These are phyloP conservation scores for Eueides isabella DNA, from an alignment of 1,140 invertebrate species.

Conservation along the genomic window DNA sequence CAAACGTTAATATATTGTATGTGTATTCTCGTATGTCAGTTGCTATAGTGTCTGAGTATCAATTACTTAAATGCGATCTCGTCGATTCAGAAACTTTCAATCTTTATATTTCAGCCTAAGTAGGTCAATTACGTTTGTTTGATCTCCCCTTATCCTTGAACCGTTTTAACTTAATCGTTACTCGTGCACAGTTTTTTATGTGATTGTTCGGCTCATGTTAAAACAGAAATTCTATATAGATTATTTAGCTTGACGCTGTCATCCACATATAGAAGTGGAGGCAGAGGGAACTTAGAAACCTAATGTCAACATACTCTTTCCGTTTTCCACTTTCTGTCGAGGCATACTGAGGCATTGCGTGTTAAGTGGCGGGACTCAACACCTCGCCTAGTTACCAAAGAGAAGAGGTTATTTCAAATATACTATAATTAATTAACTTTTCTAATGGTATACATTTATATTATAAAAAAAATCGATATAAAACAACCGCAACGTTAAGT, in stretches of 20 bases:
- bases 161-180: constrained; percentile 7
- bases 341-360: too few relatives aligned
- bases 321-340: too few relatives aligned
- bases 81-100: constrained; percentile 13
- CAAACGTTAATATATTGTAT: background rate
- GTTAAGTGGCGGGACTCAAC: too few relatives aligned
- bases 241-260: background rate
- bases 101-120: background rate
- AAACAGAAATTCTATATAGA: background rate
- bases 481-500: too few relatives aligned
- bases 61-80: constrained; percentile 12
- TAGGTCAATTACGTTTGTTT: constrained; percentile 11
- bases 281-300: too few relatives aligned
- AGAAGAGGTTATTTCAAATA: too few relatives aligned
- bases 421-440: too few relatives aligned
- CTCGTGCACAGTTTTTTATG: background rate
- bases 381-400: too few relatives aligned
- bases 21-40: background rate
- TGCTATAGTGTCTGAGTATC: background rate
- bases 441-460: too few relatives aligned
- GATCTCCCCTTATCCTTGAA: constrained; percentile 14
- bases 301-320: too few relatives aligned
- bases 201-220: background rate
- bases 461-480: too few relatives aligned
- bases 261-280: too few relatives aligned